Conservation (phyloP, 2,113 vertebrate genomes). For the Catharus fuscescens region DNA sequence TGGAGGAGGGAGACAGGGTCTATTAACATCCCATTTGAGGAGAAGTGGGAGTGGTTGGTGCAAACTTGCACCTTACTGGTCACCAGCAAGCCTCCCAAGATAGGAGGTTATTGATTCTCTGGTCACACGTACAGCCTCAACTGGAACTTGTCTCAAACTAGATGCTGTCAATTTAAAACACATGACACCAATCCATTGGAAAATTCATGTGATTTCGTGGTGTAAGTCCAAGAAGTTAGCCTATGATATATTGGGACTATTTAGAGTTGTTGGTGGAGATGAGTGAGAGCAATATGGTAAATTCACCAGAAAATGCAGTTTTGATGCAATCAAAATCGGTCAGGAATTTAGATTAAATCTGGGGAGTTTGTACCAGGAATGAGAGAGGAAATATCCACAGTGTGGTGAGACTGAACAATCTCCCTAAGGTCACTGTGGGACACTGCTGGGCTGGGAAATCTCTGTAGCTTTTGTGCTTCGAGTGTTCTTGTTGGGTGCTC, state of each 20-base stretch:
- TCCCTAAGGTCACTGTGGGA: background rate
- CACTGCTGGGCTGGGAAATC: background rate
- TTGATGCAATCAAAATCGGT: background rate
- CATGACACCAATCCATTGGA: background rate
- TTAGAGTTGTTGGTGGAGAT: background rate
- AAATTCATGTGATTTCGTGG: background rate
- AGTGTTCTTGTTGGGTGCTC: background rate
- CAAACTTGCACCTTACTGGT: background rate
- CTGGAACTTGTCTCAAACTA: background rate
- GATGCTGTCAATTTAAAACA: background rate
- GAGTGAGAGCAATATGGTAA: background rate
- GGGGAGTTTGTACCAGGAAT: background rate
- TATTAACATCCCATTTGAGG: rapidly evolving
- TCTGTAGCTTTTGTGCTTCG: background rate
- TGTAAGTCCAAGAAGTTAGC: background rate
- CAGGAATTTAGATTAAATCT: background rate
- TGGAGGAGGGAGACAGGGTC: background rate
- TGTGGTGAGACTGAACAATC: background rate
- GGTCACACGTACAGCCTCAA: rapidly evolving
- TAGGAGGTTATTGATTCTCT: background rate
- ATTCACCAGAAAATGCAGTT: background rate
- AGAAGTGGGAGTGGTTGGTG: background rate
- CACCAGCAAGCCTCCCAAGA: background rate
- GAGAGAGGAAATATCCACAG: background rate
- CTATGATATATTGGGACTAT: rapidly evolving